Conservation (phyloP, 2,797 vertebrate species). For the Chaetodon trifasciatus region DNA sequence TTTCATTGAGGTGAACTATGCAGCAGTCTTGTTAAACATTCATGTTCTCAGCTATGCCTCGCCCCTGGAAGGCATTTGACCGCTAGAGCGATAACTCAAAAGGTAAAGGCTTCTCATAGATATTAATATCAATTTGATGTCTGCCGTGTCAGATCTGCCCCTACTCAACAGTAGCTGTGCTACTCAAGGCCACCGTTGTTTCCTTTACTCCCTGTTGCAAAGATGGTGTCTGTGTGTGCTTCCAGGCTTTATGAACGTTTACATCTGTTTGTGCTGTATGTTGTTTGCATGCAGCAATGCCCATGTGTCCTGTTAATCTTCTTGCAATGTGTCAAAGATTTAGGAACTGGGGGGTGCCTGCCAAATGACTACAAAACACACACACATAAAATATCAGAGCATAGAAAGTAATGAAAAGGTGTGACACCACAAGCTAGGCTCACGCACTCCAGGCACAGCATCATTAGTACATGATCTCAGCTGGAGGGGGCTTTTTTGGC, state of each 20-base stretch:
- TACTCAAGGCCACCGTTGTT: conserved; percentile 5
- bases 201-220: conserved; percentile 19
- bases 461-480: conserved; percentile 58
- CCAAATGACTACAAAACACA: conserved; percentile 35
- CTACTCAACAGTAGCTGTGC: conserved; percentile 50
- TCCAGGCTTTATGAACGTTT: conserved; percentile 6
- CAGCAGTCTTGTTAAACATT: conserved; percentile 84
- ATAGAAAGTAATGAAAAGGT: conserved; percentile 42
- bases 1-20: conserved; percentile 78
- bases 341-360: conserved; percentile 23
- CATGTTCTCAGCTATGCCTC: conserved; percentile 78
- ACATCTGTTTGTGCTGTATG: conserved; percentile 23
- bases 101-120: conserved; percentile 79
- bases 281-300: conserved; percentile 23
- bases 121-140: conserved; percentile 83
- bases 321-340: conserved; percentile 4
- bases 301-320: conserved; percentile 21
- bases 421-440: conserved; percentile 36
- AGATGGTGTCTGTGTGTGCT: conserved; percentile 1
- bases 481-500: conserved; percentile 52
- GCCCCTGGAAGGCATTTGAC: conserved; percentile 79
- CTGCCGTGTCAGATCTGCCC: conserved; percentile 59
- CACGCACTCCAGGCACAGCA: conserved; percentile 43
- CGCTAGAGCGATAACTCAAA: conserved; percentile 77
- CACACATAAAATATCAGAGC: conserved; percentile 19